Evolutionary conservation across 2,888 invertebrate species (phyloP).

Genomic region (Cosmopolites sordidus): DNA sequence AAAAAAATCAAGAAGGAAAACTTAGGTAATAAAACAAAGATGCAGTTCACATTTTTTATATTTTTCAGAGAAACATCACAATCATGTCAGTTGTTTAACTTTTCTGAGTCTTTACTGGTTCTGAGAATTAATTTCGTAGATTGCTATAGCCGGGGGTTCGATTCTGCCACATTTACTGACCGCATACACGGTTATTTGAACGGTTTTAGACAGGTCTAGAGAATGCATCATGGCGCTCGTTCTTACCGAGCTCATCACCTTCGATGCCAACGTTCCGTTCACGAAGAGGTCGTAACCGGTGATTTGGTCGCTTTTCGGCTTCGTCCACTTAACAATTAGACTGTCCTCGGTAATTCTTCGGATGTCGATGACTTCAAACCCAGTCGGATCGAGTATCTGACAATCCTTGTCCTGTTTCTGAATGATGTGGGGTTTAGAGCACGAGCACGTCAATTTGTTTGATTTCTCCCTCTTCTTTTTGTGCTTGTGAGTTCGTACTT

Average conservation of each 20-base stretch:
- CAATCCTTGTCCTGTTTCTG: conserved; percentile 26
- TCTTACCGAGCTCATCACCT: conserved; percentile 36
- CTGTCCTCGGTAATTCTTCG: conserved; percentile 36
- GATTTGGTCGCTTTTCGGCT: conserved; percentile 28
- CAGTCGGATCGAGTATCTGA: conserved; percentile 29
- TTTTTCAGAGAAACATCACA: conserved; percentile 13
- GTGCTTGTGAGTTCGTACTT: conserved; percentile 25
- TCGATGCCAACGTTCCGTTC: conserved; percentile 35
- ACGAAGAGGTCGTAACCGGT: conserved; percentile 38
- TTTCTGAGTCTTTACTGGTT: neutral
- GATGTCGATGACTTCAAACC: conserved; percentile 36
- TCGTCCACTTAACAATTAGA: conserved; percentile 38
- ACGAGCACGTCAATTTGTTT: conserved; percentile 23
- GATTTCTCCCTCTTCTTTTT: conserved; percentile 19
- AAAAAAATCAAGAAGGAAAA: no score
- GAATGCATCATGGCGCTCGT: conserved; percentile 37
- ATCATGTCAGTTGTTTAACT: conserved; percentile 18
- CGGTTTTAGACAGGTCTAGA: conserved; percentile 32
- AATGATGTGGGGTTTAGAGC: conserved; percentile 27
- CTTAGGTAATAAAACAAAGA: no score
- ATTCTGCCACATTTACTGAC: conserved; percentile 35
- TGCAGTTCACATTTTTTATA: no score
- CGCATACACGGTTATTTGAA: conserved; percentile 37
- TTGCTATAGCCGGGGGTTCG: conserved; percentile 38
- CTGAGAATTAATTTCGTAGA: conserved; percentile 33